Percentiles rank a stretch among this genome's conserved stretches.
Evolutionary conservation across 2,113 vertebrate genomes (phyloP).

Genomic region (Deroptyus accipitrinus): DNA sequence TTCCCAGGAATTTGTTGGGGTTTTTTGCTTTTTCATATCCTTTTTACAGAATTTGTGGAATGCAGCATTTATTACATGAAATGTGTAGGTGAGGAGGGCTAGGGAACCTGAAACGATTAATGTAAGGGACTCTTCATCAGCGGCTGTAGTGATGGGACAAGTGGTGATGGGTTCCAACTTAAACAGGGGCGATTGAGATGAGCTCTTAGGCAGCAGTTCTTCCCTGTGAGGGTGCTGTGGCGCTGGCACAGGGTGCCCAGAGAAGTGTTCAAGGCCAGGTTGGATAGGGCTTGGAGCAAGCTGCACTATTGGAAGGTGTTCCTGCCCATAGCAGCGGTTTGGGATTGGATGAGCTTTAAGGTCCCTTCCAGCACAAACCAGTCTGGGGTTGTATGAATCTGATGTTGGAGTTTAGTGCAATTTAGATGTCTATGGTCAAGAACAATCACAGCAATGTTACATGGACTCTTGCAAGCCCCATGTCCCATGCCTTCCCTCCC

Average conservation of each 20-base stretch:
- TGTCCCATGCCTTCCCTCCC: background rate
- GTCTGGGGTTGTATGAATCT: background rate
- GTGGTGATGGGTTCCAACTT: background rate
- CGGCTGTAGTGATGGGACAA: background rate
- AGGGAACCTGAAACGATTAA: background rate
- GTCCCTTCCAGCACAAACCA: background rate
- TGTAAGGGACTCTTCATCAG: background rate
- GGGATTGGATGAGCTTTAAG: background rate
- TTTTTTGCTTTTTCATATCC: constrained; percentile 19
- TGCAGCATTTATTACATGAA: constrained; percentile 33
- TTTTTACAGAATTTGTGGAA: constrained; percentile 53
- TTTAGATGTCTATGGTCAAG: background rate
- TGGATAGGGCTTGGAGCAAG: too few species aligned
- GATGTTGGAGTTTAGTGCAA: background rate
- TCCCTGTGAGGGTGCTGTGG: background rate
- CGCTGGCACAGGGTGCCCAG: background rate
- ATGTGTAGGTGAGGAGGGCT: constrained; percentile 42
- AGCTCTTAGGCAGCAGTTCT: background rate
- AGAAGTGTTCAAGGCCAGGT: too few species aligned
- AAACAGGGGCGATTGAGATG: background rate
- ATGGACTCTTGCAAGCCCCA: accelerated
- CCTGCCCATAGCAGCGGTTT: background rate
- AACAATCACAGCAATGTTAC: background rate
- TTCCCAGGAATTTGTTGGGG: background rate
- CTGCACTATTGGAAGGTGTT: background rate